Evolutionary conservation across 1,140 invertebrate genomes (phyloP).

Genomic region (Chymomyza costata): DNA sequence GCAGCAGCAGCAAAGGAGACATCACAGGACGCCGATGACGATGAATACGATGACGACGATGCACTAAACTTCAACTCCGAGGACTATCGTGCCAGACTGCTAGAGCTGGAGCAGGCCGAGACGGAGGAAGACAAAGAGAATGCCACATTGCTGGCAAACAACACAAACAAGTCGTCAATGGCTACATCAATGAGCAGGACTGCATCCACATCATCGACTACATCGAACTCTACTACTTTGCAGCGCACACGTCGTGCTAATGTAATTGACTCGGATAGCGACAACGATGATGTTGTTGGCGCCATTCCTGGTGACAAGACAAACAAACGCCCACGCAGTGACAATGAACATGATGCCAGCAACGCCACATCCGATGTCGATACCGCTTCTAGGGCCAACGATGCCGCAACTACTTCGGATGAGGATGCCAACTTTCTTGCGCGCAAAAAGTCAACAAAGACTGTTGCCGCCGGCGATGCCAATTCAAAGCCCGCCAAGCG

Average conservation of each 20-base stretch:
- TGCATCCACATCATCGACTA: too few relatives aligned
- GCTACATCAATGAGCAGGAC: too few relatives aligned
- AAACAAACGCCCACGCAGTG: conserved; percentile 69
- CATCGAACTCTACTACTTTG: conserved; percentile 28
- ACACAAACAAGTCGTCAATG: conserved; percentile 47
- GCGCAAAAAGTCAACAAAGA: conserved; percentile 58
- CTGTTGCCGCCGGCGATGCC: conserved; percentile 6
- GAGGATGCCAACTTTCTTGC: conserved; percentile 66
- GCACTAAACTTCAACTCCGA: conserved; percentile 71
- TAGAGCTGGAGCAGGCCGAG: conserved; percentile 56
- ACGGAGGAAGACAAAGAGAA: conserved; percentile 41
- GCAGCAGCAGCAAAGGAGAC: conserved; percentile 7
- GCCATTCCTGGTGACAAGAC: conserved; percentile 46
- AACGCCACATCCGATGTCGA: conserved; percentile 26
- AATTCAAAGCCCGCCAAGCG: conserved; percentile 56
- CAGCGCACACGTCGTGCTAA: conserved; percentile 71
- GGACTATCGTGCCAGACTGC: conserved; percentile 62
- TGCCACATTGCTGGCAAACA: conserved; percentile 36
- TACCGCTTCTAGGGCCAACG: conserved; percentile 15
- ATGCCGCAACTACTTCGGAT: conserved; percentile 15
- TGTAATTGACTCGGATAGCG: conserved; percentile 74
- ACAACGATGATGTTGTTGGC: conserved; percentile 45
- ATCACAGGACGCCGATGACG: conserved; percentile 2
- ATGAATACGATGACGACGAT: conserved; percentile 42
- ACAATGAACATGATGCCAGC: conserved; percentile 40